Base-by-base conservation (phyloP, 2,888 invertebrate species). In the Chouioia cunea region DNA sequence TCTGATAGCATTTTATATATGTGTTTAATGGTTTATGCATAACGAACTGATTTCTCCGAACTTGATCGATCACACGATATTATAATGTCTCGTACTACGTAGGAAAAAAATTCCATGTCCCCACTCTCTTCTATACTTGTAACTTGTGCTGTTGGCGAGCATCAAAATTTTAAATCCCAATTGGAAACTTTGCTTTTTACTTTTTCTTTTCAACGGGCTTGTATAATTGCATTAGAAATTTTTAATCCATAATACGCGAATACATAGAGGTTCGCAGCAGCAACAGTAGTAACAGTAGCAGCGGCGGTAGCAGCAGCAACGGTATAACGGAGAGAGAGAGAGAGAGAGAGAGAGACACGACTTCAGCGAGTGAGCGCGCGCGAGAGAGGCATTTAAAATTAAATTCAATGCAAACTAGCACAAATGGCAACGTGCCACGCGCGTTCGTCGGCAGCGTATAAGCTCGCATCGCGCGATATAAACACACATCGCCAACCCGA, bases 321-420 rank as follows among this genome's bases (percentile, higher is more conserved):
- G 1, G 50, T 18, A 16, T 36, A 3, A 12, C 16, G 16, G 4
- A 50, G 50, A n/a, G n/a, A 50, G 10, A 18, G 57, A 22, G 18
- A 15, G 58, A 57, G 65, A 27, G 52, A 22, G 53, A 23, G n/a
- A n/a, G n/a, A n/a, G n/a, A n/a, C n/a, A n/a, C n/a, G 58, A 12
- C 36, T 6, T 36, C 36, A 10, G 36, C 36, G 57, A n/a, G 16
- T 8, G 57, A 57, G 65, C n/a, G 46, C 18, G 56, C 18, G 64
- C 8, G 52, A 54, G 36, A 36, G 76, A 76, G 79, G 80, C 78
- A 83, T 83, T 83, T 83, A 82, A 82, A 83, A 83, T 83, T 83
- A 82, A 83, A 83, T 82, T 80, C 79, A 78, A 78, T 75, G 80
- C 80, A 79, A 83, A 82, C 79, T 83, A 79, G 82, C 81, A 82